Evolutionary conservation across 2,888 invertebrate species (phyloP).

Genomic region (Microplitis manilae): DNA sequence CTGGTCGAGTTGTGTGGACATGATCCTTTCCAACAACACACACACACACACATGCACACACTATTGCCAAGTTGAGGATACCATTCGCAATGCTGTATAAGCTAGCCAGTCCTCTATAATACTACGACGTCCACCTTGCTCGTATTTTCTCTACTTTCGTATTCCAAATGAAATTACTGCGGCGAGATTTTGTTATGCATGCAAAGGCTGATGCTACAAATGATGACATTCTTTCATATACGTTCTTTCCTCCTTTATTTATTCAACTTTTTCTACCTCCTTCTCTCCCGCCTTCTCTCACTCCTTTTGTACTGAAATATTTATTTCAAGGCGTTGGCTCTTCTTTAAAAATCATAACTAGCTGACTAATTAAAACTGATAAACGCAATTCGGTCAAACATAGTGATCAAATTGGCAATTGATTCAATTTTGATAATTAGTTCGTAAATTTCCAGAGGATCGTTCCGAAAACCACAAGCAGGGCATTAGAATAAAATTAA

Average conservation of each 20-base stretch:
- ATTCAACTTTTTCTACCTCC: background rate
- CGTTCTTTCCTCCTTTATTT: background rate
- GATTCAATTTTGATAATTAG: too few species aligned
- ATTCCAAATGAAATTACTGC: slow-evolving; percentile 71
- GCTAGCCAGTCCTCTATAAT: slow-evolving; percentile 32
- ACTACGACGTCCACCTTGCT: slow-evolving; percentile 22
- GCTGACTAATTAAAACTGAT: too few species aligned
- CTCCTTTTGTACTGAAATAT: background rate
- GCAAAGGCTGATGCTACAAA: slow-evolving; percentile 32
- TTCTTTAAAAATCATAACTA: too few species aligned
- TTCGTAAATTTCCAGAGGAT: too few species aligned
- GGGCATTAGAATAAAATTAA: too few species aligned
- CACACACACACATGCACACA: slow-evolving; percentile 51
- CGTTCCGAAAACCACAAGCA: too few species aligned
- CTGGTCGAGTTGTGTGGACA: background rate
- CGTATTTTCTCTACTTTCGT: slow-evolving; percentile 66
- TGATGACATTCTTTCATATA: slow-evolving; percentile 9
- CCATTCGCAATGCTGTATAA: slow-evolving; percentile 40
- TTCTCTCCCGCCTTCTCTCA: background rate
- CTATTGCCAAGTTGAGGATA: slow-evolving; percentile 33
- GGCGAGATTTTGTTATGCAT: slow-evolving; percentile 69
- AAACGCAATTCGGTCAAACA: too few species aligned
- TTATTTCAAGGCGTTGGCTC: too few species aligned
- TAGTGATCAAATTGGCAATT: too few species aligned
- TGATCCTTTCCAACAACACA: slow-evolving; percentile 57